Evolutionary conservation across 1,140 invertebrate species (phyloP).

Genomic region (Archivesica marissinica): DNA sequence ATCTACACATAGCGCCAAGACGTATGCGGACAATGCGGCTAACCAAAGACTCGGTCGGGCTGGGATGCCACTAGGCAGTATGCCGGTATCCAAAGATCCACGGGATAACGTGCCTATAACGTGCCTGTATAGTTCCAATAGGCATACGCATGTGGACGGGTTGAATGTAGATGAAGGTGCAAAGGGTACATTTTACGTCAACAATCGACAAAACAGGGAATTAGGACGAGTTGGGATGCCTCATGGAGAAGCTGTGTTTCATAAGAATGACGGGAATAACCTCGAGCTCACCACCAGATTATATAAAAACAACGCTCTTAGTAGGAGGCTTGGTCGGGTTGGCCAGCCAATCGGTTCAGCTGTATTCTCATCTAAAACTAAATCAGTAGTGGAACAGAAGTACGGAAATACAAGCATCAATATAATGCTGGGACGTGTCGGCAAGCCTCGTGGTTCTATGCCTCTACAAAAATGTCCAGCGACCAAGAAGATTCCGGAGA

Average conservation of each 20-base stretch:
- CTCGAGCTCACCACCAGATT: neutral
- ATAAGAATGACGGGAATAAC: neutral
- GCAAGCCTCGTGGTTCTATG: constrained; percentile 16
- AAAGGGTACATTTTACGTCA: too few species aligned
- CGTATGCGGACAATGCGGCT: too few species aligned
- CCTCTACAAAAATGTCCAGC: neutral
- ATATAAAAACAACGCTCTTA: constrained; percentile 55
- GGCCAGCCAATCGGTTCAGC: constrained; percentile 53
- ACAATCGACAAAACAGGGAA: too few species aligned
- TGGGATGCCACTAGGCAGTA: too few species aligned
- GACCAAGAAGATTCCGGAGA: neutral
- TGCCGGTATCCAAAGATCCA: too few species aligned
- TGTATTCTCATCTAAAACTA: neutral
- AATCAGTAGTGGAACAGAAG: neutral
- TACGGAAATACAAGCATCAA: constrained; percentile 55
- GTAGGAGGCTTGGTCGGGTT: constrained; percentile 58
- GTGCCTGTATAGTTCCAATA: too few species aligned
- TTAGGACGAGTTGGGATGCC: neutral
- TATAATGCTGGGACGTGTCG: constrained; percentile 22
- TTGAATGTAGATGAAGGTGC: too few species aligned
- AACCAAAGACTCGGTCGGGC: too few species aligned
- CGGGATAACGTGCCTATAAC: too few species aligned
- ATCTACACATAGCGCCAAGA: too few species aligned
- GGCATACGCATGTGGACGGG: too few species aligned
- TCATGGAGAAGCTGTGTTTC: neutral